These are phyloP conservation scores for Pecten maximus DNA, from an alignment of 2,888 invertebrate species.

Conservation along the genomic window DNA sequence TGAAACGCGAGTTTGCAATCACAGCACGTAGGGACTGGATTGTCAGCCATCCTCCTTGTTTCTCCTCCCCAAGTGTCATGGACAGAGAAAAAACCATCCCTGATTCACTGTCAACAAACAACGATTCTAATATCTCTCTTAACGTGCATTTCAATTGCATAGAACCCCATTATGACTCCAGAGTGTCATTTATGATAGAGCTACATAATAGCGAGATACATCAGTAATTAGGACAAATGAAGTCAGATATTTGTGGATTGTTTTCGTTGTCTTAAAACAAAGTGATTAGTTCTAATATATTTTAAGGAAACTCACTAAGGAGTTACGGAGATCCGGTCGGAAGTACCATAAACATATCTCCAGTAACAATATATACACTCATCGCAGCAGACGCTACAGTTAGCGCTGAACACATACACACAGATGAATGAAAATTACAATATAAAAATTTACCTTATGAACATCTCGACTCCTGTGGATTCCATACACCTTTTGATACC, in stretches of 20 bases:
- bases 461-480: constrained; percentile 79
- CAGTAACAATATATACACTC: not conserved
- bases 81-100: not conserved
- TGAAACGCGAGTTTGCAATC: constrained; percentile 26
- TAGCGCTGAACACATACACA: not conserved
- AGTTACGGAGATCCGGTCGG: constrained; percentile 12
- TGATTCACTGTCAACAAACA: not conserved
- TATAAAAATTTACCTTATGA: constrained; percentile 71
- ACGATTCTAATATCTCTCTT: not conserved
- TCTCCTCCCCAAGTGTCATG: not conserved
- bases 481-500: constrained; percentile 79
- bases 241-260: not conserved
- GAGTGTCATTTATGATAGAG: too few species aligned
- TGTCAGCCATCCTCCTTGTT: not conserved
- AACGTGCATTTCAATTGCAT: not conserved
- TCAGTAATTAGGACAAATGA: not conserved
- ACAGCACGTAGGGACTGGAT: not conserved
- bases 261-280: not conserved
- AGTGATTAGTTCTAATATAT: not conserved
- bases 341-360: not conserved
- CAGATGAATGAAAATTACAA: not conserved
- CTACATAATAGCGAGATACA: not conserved
- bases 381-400: not conserved
- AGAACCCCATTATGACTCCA: not conserved
- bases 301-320: not conserved